A percentile compares a stretch with the other conserved stretches of the same genome.
These are phyloP conservation scores for Caenorhabditis sp. DNA, from an alignment of 2,888 invertebrate species.

Conservation along the genomic window DNA sequence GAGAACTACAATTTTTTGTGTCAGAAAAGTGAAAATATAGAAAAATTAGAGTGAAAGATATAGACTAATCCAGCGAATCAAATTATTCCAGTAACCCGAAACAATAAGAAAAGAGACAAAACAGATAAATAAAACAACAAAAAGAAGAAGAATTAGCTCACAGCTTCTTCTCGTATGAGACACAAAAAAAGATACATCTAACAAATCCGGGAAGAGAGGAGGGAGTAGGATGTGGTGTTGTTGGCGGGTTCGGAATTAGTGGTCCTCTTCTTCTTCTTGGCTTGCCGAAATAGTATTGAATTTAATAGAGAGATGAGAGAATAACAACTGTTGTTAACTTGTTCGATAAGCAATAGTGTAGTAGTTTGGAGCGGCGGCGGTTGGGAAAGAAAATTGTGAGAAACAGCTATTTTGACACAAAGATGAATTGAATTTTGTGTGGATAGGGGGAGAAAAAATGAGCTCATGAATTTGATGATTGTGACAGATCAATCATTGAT, in stretches of 20 bases:
- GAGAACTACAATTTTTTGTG: too few relatives aligned
- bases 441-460: too few relatives aligned
- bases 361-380: neutral
- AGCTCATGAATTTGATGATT: neutral
- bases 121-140: slow-evolving; percentile 10
- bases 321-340: slow-evolving; percentile 47
- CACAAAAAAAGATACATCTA: slow-evolving; percentile 1
- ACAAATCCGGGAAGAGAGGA: slow-evolving; percentile 34
- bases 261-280: slow-evolving; percentile 18
- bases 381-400: neutral
- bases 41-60: neutral
- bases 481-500: neutral
- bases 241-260: slow-evolving; percentile 36
- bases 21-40: neutral
- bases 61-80: neutral
- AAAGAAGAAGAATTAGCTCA: slow-evolving; percentile 9
- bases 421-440: too few relatives aligned
- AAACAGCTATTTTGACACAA: too few relatives aligned
- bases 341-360: slow-evolving; percentile 12
- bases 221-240: slow-evolving; percentile 23
- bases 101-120: neutral
- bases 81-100: neutral
- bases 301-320: slow-evolving; percentile 35
- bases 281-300: neutral
- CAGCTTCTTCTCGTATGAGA: neutral